Evolutionary conservation across 2,888 invertebrate species (phyloP), one percentile per base, ranked within the genome.

Genomic region (Buathra laborator): DNA sequence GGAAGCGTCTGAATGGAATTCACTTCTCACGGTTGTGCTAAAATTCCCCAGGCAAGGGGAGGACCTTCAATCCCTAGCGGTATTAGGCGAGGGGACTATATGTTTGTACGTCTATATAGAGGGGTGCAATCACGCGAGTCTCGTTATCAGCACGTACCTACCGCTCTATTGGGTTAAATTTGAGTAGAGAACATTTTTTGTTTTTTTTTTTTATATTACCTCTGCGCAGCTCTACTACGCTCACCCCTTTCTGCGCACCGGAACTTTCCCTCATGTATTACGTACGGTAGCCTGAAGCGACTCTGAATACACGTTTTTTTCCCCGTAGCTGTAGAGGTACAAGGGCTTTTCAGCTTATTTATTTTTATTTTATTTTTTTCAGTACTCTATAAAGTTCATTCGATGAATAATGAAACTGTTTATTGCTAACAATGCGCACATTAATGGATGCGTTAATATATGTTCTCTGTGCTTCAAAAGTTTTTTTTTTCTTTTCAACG

Each of bases 101-200:
- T 37, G 75, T 75, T 75, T 75, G 75, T 64, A 12, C 64, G 56
- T 51, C 32, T 37, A 51, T 62, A 75, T 62, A 75, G 32, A 62
- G 9, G n/a, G 37, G 75, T 53, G 71, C 62, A 64, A 75, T 75
- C 75, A 75, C 51, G 51, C 62, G 75, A 75, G 48, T 75, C 75
- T 75, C 75, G 75, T 75, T 75, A 75, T 75, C 64, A 46, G 75
- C 48, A 64, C 75, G 64, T 75, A 64, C 32, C 32, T 10, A 16
- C 62, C 62, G 37, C 64, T 48, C 62, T 62, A 64, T 48, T 32
- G 64, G 48, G 46, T 62, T 37, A 75, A 51, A 75, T 75, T 75
- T 62, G 62, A 75, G 62, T 48, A 46, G 62, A 24, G 48, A n/a
- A 64, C 46, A 51, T 56, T 64, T 75, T 75, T 74, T 75, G n/a